phyloP scores from a whole-genome alignment of 2,113 vertebrate species.

The Oreamnos americanus region DNA sequence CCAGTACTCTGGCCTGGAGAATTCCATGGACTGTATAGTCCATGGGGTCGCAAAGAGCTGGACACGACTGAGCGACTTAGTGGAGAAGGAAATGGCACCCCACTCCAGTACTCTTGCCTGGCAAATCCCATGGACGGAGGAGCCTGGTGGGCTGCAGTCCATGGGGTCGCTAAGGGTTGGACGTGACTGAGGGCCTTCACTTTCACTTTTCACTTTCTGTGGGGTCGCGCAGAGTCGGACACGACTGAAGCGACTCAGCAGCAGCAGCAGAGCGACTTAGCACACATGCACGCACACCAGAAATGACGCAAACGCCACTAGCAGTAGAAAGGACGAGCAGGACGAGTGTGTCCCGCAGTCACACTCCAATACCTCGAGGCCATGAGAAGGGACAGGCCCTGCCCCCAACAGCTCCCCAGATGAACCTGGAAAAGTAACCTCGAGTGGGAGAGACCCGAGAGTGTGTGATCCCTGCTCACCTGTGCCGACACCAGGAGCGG shows the following conservation, averaged over 20 bases:
- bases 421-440: background rate
- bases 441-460: background rate
- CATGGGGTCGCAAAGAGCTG: no score
- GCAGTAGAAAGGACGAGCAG: background rate
- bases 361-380: rapidly evolving
- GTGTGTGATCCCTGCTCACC: rapidly evolving
- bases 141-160: no score
- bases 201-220: background rate
- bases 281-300: background rate
- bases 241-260: background rate
- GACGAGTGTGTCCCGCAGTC: rapidly evolving
- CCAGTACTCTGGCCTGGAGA: background rate
- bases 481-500: rapidly evolving
- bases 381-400: no score
- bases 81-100: no score
- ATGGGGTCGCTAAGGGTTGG: no score
- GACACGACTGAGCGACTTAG: no score
- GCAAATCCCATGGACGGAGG: no score
- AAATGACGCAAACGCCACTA: background rate
- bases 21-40: background rate
- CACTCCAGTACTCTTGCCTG: no score
- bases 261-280: background rate
- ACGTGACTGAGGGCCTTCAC: no score
- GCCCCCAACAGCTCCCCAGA: rapidly evolving
- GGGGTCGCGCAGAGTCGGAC: background rate